Conservation (phyloP, 1,140 invertebrate genomes). For the Hyphantria cunea region DNA sequence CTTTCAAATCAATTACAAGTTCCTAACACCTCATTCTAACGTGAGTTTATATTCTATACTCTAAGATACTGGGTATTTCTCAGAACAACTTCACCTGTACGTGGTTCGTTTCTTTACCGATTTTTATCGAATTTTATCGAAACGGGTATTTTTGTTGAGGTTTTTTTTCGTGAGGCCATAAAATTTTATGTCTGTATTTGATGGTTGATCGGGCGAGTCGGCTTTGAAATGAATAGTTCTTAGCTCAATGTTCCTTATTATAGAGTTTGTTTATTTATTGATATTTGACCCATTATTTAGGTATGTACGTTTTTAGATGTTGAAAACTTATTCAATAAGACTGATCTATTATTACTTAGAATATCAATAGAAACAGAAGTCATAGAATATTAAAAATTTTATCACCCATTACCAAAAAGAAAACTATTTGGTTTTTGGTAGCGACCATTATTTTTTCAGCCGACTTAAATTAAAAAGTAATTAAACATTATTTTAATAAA, state of each 20-base stretch:
- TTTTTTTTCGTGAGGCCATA: constrained; percentile 38
- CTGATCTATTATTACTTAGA: too few species aligned
- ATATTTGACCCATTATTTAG: too few species aligned
- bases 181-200: constrained; percentile 70
- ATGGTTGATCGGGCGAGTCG: constrained; percentile 19
- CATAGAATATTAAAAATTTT: too few species aligned
- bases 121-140: constrained; percentile 65
- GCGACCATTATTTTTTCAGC: too few species aligned
- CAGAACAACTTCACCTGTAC: constrained; percentile 51
- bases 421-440: too few species aligned
- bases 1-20: constrained; percentile 26
- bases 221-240: background rate
- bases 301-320: too few species aligned
- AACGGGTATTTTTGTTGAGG: constrained; percentile 52
- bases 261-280: too few species aligned
- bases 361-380: too few species aligned
- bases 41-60: constrained; percentile 58
- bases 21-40: constrained; percentile 43
- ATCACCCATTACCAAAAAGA: too few species aligned
- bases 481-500: too few species aligned
- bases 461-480: too few species aligned
- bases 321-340: too few species aligned
- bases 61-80: constrained; percentile 40
- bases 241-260: background rate
- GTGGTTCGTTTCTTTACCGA: constrained; percentile 67